Conservation (phyloP, 2,888 invertebrate species). For the Pseudeuparius sepicola region DNA sequence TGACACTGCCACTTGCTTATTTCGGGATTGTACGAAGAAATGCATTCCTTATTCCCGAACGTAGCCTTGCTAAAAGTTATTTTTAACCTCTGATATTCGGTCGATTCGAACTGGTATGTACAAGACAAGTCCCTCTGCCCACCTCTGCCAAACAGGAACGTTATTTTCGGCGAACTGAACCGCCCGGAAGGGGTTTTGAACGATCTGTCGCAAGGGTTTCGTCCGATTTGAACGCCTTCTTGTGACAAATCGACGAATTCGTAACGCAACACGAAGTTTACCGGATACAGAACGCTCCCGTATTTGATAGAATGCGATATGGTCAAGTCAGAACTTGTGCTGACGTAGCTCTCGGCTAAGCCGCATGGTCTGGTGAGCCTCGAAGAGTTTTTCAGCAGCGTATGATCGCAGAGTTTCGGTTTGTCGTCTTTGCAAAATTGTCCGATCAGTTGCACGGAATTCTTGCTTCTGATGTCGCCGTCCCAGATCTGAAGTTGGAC, state of each 20-base stretch:
- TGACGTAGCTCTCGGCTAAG: conserved; percentile 63
- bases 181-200: conserved; percentile 43
- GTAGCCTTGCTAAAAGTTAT: conserved; percentile 58
- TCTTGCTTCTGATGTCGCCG: conserved; percentile 42
- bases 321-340: conserved; percentile 62
- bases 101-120: conserved; percentile 64
- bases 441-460: conserved; percentile 51
- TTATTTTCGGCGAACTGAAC: conserved; percentile 68
- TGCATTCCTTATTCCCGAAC: conserved; percentile 60
- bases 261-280: conserved; percentile 67
- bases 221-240: conserved; percentile 52
- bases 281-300: conserved; percentile 70
- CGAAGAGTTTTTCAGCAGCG: conserved; percentile 60
- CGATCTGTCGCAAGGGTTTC: conserved; percentile 53
- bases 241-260: conserved; percentile 72
- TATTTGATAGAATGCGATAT: conserved; percentile 65
- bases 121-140: conserved; percentile 68
- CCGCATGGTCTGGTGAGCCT: conserved; percentile 63
- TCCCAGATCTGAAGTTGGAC: conserved; percentile 65
- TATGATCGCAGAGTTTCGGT: conserved; percentile 65
- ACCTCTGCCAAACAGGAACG: conserved; percentile 74
- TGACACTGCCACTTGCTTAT: conserved; percentile 63
- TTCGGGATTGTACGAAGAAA: conserved; percentile 54
- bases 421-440: conserved; percentile 70
- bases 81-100: conserved; percentile 57